Evolutionary conservation across 92 coral and sea anemone species (phyloP).

Genomic region (Hydrozoanthus gracilis): DNA sequence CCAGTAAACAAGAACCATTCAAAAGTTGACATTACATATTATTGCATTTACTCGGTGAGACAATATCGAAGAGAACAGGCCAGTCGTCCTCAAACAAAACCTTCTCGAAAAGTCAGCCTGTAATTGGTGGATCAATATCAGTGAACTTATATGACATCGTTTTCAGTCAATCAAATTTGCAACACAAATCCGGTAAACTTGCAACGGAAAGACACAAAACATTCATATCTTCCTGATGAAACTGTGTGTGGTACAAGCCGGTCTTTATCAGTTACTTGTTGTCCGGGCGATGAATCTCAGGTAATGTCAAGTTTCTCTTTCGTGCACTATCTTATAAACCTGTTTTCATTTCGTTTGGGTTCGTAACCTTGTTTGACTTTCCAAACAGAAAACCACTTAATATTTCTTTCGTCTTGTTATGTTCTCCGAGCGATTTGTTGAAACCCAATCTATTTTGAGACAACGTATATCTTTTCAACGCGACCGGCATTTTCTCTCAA

Average conservation of each 20-base stretch:
- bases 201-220: not conserved
- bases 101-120: not conserved
- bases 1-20: not conserved
- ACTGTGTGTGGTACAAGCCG: not conserved
- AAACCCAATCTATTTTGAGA: not conserved
- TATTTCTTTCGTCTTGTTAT: not conserved
- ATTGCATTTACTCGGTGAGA: not conserved
- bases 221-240: not conserved
- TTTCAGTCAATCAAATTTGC: not conserved
- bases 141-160: not conserved
- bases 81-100: not conserved
- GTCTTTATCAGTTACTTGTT: not conserved
- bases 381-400: constrained; percentile 1
- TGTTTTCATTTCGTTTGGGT: not conserved
- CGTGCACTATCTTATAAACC: too few relatives aligned
- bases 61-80: too few relatives aligned
- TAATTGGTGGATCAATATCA: constrained; percentile 5
- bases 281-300: not conserved
- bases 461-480: not conserved
- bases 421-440: not conserved
- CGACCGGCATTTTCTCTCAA: not conserved
- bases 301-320: not conserved
- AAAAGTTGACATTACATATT: not conserved
- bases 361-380: not conserved
- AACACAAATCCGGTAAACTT: not conserved